Evolutionary conservation across 1,140 invertebrate species (phyloP).

Genomic region (Hirudo medicinalis): DNA sequence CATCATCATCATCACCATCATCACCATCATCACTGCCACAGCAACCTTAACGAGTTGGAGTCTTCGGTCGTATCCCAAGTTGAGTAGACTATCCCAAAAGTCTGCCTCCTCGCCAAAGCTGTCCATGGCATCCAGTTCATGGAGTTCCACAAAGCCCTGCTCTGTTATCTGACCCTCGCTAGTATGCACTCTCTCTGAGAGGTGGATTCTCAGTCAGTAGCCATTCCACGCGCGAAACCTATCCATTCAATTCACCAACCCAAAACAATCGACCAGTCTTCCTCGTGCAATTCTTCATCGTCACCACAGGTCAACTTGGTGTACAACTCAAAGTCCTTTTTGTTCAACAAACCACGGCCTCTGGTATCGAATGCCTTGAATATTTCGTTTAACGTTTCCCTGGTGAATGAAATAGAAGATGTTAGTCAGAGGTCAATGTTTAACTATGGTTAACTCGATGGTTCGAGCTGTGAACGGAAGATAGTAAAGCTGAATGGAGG

Average conservation of each 20-base stretch:
- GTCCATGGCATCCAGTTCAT: not conserved
- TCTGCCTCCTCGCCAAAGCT: not conserved
- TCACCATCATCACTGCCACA: not conserved
- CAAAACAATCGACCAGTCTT: not conserved
- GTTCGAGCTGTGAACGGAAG: not conserved
- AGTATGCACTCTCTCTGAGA: not conserved
- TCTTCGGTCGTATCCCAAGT: not conserved
- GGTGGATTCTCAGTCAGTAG: no score
- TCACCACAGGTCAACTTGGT: conserved; percentile 7
- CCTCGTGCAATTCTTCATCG: not conserved
- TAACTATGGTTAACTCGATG: not conserved
- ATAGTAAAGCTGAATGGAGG: not conserved
- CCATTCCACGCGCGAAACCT: not conserved
- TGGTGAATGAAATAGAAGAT: not conserved
- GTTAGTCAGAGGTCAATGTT: not conserved
- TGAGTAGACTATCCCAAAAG: not conserved
- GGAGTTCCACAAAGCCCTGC: not conserved
- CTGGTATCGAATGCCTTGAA: not conserved
- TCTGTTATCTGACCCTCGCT: not conserved
- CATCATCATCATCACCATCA: not conserved
- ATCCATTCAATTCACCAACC: not conserved
- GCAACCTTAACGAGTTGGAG: conserved; percentile 2
- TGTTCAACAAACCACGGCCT: not conserved
- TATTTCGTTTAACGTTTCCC: not conserved
- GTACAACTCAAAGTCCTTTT: not conserved